Evolutionary conservation across 2,797 vertebrate genomes (phyloP).

Genomic region (Chromobotia macracanthus): DNA sequence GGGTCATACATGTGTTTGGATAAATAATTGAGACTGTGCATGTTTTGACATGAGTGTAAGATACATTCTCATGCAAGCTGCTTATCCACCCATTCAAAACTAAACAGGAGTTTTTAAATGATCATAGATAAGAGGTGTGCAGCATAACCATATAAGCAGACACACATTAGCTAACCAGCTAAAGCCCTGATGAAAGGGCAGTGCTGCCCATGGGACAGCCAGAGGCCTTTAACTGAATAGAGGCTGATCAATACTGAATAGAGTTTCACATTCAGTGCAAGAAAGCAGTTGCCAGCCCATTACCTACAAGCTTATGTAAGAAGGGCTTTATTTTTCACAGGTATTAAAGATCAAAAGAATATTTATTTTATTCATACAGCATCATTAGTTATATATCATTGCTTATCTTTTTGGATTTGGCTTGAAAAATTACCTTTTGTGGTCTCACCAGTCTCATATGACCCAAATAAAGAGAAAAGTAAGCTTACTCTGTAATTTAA

Average conservation of each 20-base stretch:
- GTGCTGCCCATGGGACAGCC: constrained; percentile 59
- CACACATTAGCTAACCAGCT: constrained; percentile 43
- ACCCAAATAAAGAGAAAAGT: not conserved
- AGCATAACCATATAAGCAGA: constrained; percentile 34
- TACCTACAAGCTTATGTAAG: constrained; percentile 51
- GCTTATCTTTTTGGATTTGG: too few species aligned
- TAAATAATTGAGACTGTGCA: constrained; percentile 25
- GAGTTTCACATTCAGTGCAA: constrained; percentile 57
- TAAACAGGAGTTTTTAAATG: constrained; percentile 28
- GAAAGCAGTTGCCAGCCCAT: constrained; percentile 52
- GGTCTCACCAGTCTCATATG: too few species aligned
- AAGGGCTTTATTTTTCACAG: constrained; percentile 20
- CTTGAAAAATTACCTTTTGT: too few species aligned
- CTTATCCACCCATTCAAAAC: constrained; percentile 11
- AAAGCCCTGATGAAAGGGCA: constrained; percentile 47
- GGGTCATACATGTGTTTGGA: constrained; percentile 2
- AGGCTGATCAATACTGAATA: constrained; percentile 59
- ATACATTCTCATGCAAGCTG: not conserved
- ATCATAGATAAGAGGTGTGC: constrained; percentile 29
- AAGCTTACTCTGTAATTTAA: too few species aligned
- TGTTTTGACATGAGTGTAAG: constrained; percentile 17
- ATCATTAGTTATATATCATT: too few species aligned
- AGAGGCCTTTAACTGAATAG: constrained; percentile 67
- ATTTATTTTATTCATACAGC: not conserved
- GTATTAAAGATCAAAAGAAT: not conserved